Base-by-base conservation (phyloP, 23 tunicate species). In the Ascidia mentula region DNA sequence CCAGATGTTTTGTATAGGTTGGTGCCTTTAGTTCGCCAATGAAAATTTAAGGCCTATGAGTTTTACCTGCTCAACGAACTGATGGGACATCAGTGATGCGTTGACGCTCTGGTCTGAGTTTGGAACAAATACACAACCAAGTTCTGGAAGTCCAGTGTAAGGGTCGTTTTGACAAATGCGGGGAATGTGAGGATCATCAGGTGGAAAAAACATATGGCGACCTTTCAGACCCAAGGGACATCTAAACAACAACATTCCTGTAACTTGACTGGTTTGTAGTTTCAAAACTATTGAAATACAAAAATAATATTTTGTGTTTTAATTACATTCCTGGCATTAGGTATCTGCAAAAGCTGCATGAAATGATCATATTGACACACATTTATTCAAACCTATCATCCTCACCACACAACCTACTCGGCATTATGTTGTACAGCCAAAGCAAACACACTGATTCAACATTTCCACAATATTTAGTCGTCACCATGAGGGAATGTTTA, bases 51-150 rank as follows among this genome's bases (percentile, higher is more conserved):
- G n/a, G n/a, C n/a, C n/a, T n/a, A n/a, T n/a, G n/a, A n/a, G n/a
- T 53, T 6, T 53, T 5, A 53, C 65, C 13, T 53, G 65, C 1
- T 53, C 65, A 20, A 53, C 20, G 45, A 77, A 89, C 40, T 89
- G 94, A 37, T 78, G 60, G 26, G 94, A 83, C 94, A 89, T 83
- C 74, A 89, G 45, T 33, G 94, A 89, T 24, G 88, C 38, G 38
- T 78, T 83, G 28, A 45, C 59, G 36, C 36, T 40, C 38, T 78
- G 82, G 9, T 59, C 33, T 37, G 71, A 79, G 65, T 78, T 34
- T 12, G 94, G 94, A 32, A 89, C 38, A 36, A 89, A 89, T 37
- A 46, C 53, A 37, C 94, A 89, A 12, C 88, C 94, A 31, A 78
- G 84, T 53, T 89, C 94, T 26, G 84, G 81, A 32, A 87, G 77